These are phyloP conservation scores for Aspidiotus rigidus DNA, from an alignment of 2,888 invertebrate genomes.

Conservation along the genomic window DNA sequence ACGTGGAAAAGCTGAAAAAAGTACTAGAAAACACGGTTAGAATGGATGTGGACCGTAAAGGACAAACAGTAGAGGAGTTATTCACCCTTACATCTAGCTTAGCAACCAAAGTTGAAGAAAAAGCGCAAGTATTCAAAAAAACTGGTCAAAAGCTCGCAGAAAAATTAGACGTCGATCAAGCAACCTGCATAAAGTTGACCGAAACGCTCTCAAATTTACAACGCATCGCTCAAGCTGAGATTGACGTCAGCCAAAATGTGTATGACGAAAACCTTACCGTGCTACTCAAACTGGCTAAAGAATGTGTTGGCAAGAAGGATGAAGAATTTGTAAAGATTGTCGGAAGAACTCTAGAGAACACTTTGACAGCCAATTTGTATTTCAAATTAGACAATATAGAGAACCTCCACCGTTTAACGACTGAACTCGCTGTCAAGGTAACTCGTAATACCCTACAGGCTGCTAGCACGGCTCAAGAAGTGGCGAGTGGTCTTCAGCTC, in stretches of 20 bases:
- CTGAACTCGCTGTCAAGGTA: background rate
- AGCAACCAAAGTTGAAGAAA: background rate
- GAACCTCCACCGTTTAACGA: slow-evolving; percentile 5
- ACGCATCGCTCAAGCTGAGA: background rate
- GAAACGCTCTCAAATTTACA: background rate
- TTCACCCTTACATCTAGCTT: background rate
- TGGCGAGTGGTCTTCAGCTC: slow-evolving; percentile 42
- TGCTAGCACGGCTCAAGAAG: slow-evolving; percentile 38
- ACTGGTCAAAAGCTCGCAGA: background rate
- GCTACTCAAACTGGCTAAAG: background rate
- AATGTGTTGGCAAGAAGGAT: background rate
- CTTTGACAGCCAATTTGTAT: slow-evolving; percentile 1
- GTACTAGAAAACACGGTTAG: slow-evolving; percentile 1
- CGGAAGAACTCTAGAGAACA: slow-evolving; percentile 7
- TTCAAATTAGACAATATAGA: slow-evolving; percentile 12
- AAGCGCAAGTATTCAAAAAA: background rate
- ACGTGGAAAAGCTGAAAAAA: background rate
- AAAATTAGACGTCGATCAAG: background rate
- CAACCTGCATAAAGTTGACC: background rate
- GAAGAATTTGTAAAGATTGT: background rate
- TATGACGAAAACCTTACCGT: background rate
- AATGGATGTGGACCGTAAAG: background rate
- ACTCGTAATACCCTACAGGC: slow-evolving; percentile 41
- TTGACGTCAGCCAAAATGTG: background rate
- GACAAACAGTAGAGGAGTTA: slow-evolving; percentile 3